These are phyloP conservation scores for Atherinomorus stipes DNA, from an alignment of 2,113 vertebrate genomes.

Conservation along the genomic window DNA sequence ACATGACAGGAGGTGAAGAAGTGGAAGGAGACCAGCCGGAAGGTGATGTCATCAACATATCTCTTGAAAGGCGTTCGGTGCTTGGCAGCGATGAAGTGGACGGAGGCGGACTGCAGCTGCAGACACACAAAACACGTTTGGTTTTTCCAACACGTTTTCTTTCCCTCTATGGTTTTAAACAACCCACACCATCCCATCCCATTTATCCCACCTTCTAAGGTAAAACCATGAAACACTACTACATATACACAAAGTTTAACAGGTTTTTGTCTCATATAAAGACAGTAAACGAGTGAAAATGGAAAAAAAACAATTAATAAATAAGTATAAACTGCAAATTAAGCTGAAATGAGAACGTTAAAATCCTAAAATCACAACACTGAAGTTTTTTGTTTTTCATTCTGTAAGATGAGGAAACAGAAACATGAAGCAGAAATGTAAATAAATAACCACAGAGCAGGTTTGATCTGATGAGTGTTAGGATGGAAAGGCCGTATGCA, in stretches of 20 bases:
- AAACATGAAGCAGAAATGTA: too few relatives aligned
- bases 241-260: too few relatives aligned
- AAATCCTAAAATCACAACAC: too few relatives aligned
- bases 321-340: too few relatives aligned
- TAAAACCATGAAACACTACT: too few relatives aligned
- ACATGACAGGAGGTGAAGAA: constrained; percentile 78
- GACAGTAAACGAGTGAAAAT: too few relatives aligned
- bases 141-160: neutral
- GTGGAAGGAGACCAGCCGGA: constrained; percentile 72
- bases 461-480: neutral
- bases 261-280: too few relatives aligned
- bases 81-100: constrained; percentile 83
- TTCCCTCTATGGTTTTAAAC: neutral
- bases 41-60: constrained; percentile 76
- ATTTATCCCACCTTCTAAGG: too few relatives aligned
- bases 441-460: neutral
- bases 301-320: too few relatives aligned
- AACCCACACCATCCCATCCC: neutral
- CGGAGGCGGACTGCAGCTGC: constrained; percentile 79
- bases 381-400: too few relatives aligned
- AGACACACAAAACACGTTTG: neutral
- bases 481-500: neutral
- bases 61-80: constrained; percentile 71
- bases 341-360: too few relatives aligned
- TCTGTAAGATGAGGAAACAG: too few relatives aligned